Conservation (phyloP, 2,797 vertebrate genomes). For the Sarcophilus harrisii region DNA sequence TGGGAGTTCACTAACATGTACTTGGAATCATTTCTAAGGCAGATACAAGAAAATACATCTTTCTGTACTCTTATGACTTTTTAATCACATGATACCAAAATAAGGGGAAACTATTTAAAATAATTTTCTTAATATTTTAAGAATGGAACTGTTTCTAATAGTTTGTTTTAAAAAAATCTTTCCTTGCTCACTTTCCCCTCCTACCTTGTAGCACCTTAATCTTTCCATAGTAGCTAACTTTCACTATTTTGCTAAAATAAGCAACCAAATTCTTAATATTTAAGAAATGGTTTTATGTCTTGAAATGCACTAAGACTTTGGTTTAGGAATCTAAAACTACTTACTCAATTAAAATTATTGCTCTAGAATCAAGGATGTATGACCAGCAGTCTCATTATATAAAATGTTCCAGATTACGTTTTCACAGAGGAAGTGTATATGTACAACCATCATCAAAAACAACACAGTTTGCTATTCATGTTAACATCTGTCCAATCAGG, state of each 20-base stretch:
- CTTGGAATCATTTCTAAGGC: not conserved
- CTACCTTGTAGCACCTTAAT: not conserved
- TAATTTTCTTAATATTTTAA: not conserved
- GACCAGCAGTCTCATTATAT: not conserved
- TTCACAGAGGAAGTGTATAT: not conserved
- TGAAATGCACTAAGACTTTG: not conserved
- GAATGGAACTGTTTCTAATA: not conserved
- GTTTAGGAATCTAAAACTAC: not conserved
- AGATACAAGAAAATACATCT: not conserved
- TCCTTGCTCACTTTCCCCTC: not conserved
- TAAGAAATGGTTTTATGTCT: not conserved
- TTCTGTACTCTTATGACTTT: not conserved
- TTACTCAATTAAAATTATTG: not conserved
- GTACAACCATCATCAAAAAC: not conserved
- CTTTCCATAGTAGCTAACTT: not conserved
- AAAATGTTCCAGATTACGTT: conserved; percentile 10
- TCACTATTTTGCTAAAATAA: conserved; percentile 16
- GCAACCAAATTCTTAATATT: not conserved
- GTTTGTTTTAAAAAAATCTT: not conserved
- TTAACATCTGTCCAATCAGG: not conserved
- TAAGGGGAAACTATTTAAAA: not conserved
- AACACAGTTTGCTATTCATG: not conserved
- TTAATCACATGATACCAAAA: not conserved
- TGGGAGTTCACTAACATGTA: not conserved
- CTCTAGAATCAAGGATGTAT: not conserved